These are phyloP conservation scores for Tenualosa thibaudeaui DNA, from an alignment of 2,797 vertebrate genomes.

Conservation along the genomic window DNA sequence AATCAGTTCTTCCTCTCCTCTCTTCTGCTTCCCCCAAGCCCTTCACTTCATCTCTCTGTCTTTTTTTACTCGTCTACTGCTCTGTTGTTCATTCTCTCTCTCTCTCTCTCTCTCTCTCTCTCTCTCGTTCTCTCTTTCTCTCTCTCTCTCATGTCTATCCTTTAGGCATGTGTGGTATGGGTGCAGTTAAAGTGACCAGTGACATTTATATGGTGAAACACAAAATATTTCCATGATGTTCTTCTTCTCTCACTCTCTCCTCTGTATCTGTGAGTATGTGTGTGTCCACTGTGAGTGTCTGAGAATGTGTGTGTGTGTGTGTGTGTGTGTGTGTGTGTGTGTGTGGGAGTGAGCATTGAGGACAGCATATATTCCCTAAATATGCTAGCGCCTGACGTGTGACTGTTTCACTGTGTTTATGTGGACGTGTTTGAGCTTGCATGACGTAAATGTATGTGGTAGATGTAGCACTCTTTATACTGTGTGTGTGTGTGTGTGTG, in stretches of 20 bases:
- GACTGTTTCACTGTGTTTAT: background rate
- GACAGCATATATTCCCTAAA: background rate
- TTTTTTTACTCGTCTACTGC: conserved; percentile 28
- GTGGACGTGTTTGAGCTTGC: background rate
- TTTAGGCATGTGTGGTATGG: conserved; percentile 42
- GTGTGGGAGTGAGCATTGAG: background rate
- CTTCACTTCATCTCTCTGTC: conserved; percentile 31
- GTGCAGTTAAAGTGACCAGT: background rate
- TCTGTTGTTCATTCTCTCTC: conserved; percentile 40
- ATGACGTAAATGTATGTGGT: background rate
- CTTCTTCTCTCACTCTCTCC: background rate
- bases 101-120: background rate
- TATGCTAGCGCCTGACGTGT: background rate
- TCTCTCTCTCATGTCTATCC: background rate
- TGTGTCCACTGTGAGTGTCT: background rate
- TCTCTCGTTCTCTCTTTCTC: background rate
- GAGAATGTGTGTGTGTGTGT: background rate
- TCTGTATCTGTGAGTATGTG: background rate
- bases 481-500: background rate
- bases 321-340: background rate
- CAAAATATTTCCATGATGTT: background rate
- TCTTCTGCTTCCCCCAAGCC: conserved; percentile 18
- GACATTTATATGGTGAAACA: background rate
- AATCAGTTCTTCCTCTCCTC: conserved; percentile 33
- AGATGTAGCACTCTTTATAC: background rate